Evolutionary conservation across 2,797 vertebrate species (phyloP).

Genomic region (Danio aesculapii): DNA sequence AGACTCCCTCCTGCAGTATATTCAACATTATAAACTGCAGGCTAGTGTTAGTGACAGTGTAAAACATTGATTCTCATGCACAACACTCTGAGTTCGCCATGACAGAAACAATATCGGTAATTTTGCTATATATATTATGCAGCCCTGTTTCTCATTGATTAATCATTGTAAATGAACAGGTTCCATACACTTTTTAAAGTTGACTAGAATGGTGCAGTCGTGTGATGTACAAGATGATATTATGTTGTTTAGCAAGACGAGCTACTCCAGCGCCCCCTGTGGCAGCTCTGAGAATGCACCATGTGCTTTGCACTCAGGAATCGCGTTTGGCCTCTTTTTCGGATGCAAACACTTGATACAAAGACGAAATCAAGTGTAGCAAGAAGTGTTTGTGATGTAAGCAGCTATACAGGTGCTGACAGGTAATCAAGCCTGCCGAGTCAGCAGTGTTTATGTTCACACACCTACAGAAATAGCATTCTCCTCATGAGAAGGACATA

Average conservation of each 20-base stretch:
- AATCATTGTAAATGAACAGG: too few relatives aligned
- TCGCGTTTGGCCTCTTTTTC: not conserved
- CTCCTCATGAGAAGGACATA: slow-evolving; percentile 14
- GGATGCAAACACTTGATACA: not conserved
- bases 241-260: not conserved
- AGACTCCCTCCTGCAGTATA: too few relatives aligned
- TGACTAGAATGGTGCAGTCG: too few relatives aligned
- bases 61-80: too few relatives aligned
- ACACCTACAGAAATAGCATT: not conserved
- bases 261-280: not conserved
- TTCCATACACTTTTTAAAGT: too few relatives aligned
- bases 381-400: not conserved
- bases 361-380: not conserved
- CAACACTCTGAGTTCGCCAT: too few relatives aligned
- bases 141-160: too few relatives aligned
- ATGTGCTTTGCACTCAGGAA: not conserved
- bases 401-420: slow-evolving; percentile 4
- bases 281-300: not conserved
- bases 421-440: not conserved
- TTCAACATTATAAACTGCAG: too few relatives aligned
- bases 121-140: too few relatives aligned
- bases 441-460: not conserved
- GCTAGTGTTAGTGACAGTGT: too few relatives aligned
- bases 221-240: not conserved
- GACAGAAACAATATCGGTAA: too few relatives aligned